phyloP scores from a whole-genome alignment of 2,888 invertebrate species.

The Plutella xylostella region DNA sequence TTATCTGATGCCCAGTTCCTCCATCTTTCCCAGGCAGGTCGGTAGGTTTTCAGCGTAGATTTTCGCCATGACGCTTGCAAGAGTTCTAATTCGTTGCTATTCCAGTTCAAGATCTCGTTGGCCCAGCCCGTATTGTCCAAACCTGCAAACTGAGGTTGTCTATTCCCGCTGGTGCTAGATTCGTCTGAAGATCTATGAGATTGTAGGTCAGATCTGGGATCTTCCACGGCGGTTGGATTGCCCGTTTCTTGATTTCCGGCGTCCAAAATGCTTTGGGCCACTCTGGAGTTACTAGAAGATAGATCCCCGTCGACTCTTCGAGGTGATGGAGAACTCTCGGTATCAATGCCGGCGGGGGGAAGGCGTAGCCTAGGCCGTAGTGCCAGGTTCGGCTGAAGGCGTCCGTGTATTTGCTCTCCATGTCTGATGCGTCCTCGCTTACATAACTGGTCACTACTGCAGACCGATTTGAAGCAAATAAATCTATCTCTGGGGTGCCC shows the following conservation, averaged over 20 bases:
- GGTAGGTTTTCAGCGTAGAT: slow-evolving; percentile 6
- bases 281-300: slow-evolving; percentile 14
- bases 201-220: slow-evolving; percentile 9
- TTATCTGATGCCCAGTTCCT: slow-evolving; percentile 4
- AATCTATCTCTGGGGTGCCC: slow-evolving; percentile 6
- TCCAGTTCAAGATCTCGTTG: slow-evolving; percentile 8
- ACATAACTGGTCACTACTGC: slow-evolving; percentile 3
- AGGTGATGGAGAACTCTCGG: slow-evolving; percentile 19
- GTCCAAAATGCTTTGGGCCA: slow-evolving; percentile 17
- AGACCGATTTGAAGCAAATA: slow-evolving; percentile 5
- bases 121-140: slow-evolving; percentile 20
- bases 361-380: slow-evolving; percentile 17
- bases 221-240: slow-evolving; percentile 12
- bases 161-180: slow-evolving; percentile 10
- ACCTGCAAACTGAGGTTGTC: slow-evolving; percentile 14
- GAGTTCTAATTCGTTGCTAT: slow-evolving; percentile 6
- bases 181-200: slow-evolving; percentile 16
- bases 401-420: slow-evolving; percentile 7
- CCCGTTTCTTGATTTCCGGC: slow-evolving; percentile 11
- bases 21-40: slow-evolving; percentile 4
- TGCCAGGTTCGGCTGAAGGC: slow-evolving; percentile 15
- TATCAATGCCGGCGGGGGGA: slow-evolving; percentile 20
- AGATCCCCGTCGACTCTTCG: slow-evolving; percentile 14
- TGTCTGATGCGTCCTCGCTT: background rate
- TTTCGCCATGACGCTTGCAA: slow-evolving; percentile 15